Base-by-base conservation (phyloP, 1,140 invertebrate species). In the Macrosteles quadrilineatus region DNA sequence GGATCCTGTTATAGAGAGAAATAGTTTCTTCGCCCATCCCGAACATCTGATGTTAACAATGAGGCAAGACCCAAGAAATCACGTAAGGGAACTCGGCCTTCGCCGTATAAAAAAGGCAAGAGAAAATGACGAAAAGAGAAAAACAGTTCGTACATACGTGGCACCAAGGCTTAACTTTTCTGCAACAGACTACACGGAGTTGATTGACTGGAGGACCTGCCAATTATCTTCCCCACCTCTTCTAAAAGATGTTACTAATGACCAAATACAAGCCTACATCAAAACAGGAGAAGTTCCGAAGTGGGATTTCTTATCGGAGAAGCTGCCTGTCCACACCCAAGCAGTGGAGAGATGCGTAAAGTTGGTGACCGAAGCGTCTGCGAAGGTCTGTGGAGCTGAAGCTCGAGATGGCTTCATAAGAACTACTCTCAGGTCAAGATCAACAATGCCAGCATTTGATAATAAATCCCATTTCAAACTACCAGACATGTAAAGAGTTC, bases 1-100 rank as follows among this genome's bases (percentile, higher is more conserved):
- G 55, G 74, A 76, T 68, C 69, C 73, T 31, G 75, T 77, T 12
- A 77, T 77, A 40, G 68, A 77, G 65, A 65, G 73, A 70, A 77
- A 76, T 67, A 71, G 67, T 12, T 77, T 74, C 70, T 76, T 77
- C 65, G 74, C 72, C n/a, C 72, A 76, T 68, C 50, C 74, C 25
- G 75, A 76, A 70, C 76, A 77, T 63, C 57, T 76, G 27, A 12
- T 77, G 36, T 43, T 77, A 14, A 69, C 71, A 23, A 77, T 77
- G 73, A 12, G 76, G 21, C 66, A 69, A 17, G 76, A 77, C 68
- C 50, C 71, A 23, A 70, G 72, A 66, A 25, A 36, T 31, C 55
- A 72, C 57, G 65, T 76, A 27, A 47, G 67, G 71, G 69, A 74
- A 17, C 62, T 75, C 6, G 73, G 47, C 14, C 64, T 55, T 23